Percentiles rank a stretch among this genome's conserved stretches.
Conservation (phyloP, 2,113 vertebrate genomes). For the Strix aluco region DNA sequence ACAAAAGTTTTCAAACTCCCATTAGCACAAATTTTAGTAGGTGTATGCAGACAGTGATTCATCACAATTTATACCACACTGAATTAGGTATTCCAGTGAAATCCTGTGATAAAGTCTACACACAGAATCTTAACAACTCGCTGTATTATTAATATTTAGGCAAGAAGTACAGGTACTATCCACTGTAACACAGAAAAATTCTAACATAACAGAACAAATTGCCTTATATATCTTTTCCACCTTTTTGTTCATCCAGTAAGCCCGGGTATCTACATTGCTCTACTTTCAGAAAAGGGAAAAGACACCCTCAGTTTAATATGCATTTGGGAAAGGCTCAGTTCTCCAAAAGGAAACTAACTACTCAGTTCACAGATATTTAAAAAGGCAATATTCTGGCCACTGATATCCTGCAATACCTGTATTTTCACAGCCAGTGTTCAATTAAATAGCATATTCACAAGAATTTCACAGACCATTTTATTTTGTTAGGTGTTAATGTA, state of each 20-base stretch:
- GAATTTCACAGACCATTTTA: background rate
- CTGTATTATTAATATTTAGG: background rate
- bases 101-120: background rate
- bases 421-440: background rate
- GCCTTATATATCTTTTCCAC: background rate
- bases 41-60: background rate
- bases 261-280: background rate
- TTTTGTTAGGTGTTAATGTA: background rate
- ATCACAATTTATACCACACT: background rate
- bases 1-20: background rate
- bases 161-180: background rate
- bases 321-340: background rate
- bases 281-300: background rate
- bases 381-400: background rate
- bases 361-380: background rate
- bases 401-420: background rate
- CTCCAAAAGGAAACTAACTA: background rate
- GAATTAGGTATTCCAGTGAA: background rate
- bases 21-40: background rate
- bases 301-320: background rate
- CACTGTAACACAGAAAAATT: background rate
- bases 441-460: background rate
- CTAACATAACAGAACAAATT: background rate
- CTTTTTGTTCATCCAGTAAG: background rate
- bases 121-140: background rate